Percentiles rank a stretch among this genome's conserved stretches.
These are phyloP conservation scores for Himalopsyche tibetana DNA, from an alignment of 2,888 invertebrate species.

Conservation along the genomic window DNA sequence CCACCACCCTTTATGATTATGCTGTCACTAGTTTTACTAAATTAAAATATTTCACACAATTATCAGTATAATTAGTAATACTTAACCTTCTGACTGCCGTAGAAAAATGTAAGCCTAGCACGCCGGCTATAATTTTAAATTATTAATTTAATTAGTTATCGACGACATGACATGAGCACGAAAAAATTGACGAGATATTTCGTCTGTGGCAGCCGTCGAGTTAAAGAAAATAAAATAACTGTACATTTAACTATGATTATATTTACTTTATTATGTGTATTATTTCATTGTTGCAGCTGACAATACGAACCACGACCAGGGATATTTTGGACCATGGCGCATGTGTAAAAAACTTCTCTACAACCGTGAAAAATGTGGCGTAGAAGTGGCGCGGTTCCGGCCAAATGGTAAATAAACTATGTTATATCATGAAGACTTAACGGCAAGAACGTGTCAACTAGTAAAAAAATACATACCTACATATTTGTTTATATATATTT, in stretches of 20 bases:
- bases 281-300: slow-evolving; percentile 76
- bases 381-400: slow-evolving; percentile 85
- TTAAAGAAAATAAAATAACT: no score
- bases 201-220: no score
- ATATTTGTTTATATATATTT: neutral
- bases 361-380: slow-evolving; percentile 89
- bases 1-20: no score
- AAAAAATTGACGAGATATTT: no score
- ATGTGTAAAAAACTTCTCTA: slow-evolving; percentile 89
- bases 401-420: slow-evolving; percentile 70
- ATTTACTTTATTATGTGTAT: slow-evolving; percentile 51
- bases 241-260: neutral
- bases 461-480: neutral
- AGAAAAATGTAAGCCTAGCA: no score
- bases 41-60: no score
- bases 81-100: no score
- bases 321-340: slow-evolving; percentile 93
- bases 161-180: no score
- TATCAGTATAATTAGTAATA: no score
- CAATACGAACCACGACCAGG: slow-evolving; percentile 82
- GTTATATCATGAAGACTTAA: neutral
- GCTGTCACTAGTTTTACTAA: no score
- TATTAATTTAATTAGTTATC: no score
- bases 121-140: no score
- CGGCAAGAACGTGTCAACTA: neutral